Base-by-base conservation (phyloP, 1,140 invertebrate genomes). In the Cardiocondyla obscurior region DNA sequence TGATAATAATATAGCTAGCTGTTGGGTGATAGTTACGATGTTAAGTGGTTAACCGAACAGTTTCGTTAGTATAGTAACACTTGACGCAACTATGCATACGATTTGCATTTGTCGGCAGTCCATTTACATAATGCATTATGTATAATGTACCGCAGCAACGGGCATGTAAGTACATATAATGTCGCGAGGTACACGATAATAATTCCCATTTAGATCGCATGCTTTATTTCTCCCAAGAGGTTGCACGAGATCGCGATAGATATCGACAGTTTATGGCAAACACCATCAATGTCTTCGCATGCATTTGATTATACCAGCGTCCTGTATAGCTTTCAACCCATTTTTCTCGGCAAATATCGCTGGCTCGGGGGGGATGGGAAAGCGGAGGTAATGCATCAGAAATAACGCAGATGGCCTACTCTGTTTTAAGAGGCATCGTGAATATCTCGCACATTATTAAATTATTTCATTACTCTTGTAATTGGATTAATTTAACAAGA, bases 71-170 rank as follows among this genome's bases (percentile, higher is more conserved):
- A 36, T 36, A 10, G 67, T 33, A 58, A 69, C 33, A 69, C 74
- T 53, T 64, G 51, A 46, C 28, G 49, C 58, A 44, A 55, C 42
- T 64, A 67, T 73, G 74, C 51, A 81, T 60, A 53, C 39, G 39
- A 85, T 86, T 86, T 81, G 67, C 74, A 85, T 85, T 73, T 60
- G 39, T 49, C 44, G 55, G 49, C 19, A 49, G 46, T 65, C 19
- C 42, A 81, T 79, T 81, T 84, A 81, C 83, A 84, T 85, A 85
- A 85, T 85, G 19, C 62, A 46, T 77, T 72, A 84, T 85, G 28
- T 72, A 85, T 85, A 85, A 85, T 73, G 33, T 33, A 46, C 16
- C 10, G 19, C 36, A 39, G 46, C 22, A 19, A 39, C 22, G 33
- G 10, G 16, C 10, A 67, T 67, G 46, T 77, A 39, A 77, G 22